Evolutionary conservation across 2,797 vertebrate genomes (phyloP).

Genomic region (Melanotaenia parkinsoni): DNA sequence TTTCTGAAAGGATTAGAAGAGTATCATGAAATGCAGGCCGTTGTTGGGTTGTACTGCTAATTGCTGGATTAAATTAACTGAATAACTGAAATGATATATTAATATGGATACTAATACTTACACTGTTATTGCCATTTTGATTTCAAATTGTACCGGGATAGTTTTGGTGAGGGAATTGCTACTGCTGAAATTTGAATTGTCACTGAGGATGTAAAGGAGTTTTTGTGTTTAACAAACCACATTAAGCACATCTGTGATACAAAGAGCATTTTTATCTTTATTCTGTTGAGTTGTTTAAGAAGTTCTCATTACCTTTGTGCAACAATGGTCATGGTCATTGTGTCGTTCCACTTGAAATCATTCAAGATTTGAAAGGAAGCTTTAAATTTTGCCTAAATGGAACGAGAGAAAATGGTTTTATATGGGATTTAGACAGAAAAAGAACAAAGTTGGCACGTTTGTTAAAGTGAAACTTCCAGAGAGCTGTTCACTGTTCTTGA

Average conservation of each 20-base stretch:
- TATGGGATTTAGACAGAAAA: background rate
- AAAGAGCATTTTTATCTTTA: too few species aligned
- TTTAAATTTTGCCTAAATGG: conserved; percentile 67
- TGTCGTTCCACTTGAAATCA: conserved; percentile 66
- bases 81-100: background rate
- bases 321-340: conserved; percentile 58
- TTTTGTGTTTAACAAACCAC: background rate
- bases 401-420: conserved; percentile 9
- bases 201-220: conserved; percentile 63
- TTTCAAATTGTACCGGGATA: conserved; percentile 69
- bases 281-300: too few species aligned
- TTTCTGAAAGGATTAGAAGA: conserved; percentile 43
- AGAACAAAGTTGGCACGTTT: background rate
- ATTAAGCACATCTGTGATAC: too few species aligned
- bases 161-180: conserved; percentile 35
- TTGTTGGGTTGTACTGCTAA: background rate
- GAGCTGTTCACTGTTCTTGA: background rate
- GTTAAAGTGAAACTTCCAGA: background rate
- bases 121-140: conserved; percentile 69
- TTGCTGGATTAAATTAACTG: background rate
- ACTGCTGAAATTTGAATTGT: conserved; percentile 67
- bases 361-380: conserved; percentile 59
- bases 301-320: conserved; percentile 67
- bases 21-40: conserved; percentile 1
- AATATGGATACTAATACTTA: conserved; percentile 57